Base-by-base conservation (phyloP, 2,797 vertebrate species). In the Amniataba percoides region DNA sequence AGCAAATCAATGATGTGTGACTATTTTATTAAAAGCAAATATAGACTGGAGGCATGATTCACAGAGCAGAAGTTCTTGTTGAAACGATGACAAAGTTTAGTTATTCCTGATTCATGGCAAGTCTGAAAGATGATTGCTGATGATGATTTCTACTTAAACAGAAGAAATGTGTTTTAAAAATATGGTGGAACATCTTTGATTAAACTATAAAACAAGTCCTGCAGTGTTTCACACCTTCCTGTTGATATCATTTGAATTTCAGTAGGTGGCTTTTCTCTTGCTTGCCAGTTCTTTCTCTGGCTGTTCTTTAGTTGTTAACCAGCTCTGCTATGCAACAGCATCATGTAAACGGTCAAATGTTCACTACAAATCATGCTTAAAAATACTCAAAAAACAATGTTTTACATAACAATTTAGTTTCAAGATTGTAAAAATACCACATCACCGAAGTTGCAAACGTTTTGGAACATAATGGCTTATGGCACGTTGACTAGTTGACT, bases 21-120 rank as follows among this genome's bases (percentile, higher is more conserved):
- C 27, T 74, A 43, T 67, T 51, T 27, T 67, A 61, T 69, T 51
- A 43, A 53, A 52, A 62, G 13, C 48, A 53, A 45, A 61, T 31
- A 19, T 8, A 60, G 39, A 60, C 18, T 5, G 16, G 49, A 64
- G 27, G 57, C 5, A 2, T 43, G 48, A 40, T 13, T 21, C 27
- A 7, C n/a, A 61, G 13, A 31, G 55, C 43, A 46, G 46, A n/a
- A 5, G 27, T 48, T 43, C 2, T 1, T 15, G 16, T 40, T 59
- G 19, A 58, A 64, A 3, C 5, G 2, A 45, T 25, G 8, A n/a
- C 39, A 18, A 55, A 18, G 34, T 40, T 18, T 10, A 67, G 21
- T 23, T 21, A 11, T 39, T 74, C 23, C 6, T 62, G 15, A 27
- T 0, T 53, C 16, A 56, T 27, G 5, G n/a, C 42, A 21, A 3